phyloP scores from a whole-genome alignment of 2,113 vertebrate genomes.

The Prunella fulvescens region DNA sequence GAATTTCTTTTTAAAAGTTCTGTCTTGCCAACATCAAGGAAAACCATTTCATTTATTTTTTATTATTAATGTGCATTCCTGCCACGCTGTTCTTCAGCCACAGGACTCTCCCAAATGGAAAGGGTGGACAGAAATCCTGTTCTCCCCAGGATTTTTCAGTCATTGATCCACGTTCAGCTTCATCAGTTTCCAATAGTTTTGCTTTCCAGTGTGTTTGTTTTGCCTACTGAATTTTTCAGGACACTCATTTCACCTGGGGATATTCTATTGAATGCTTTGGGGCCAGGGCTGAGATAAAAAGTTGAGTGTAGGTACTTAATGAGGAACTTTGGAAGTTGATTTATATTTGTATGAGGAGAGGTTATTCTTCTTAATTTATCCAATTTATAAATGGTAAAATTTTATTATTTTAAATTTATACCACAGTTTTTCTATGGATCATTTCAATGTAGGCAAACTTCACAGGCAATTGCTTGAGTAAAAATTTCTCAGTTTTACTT shows the following conservation, averaged over 20 bases:
- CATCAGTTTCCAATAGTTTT: background rate
- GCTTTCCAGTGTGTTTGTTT: accelerated
- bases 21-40: background rate
- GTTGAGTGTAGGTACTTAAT: background rate
- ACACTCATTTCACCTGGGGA: background rate
- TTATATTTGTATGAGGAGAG: background rate
- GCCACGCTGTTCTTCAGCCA: background rate
- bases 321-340: background rate
- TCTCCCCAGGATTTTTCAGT: background rate
- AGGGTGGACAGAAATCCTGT: background rate
- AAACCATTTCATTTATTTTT: background rate
- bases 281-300: background rate
- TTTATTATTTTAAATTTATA: background rate
- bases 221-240: background rate
- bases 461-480: background rate
- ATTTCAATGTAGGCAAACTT: background rate
- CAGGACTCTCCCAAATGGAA: background rate
- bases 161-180: background rate
- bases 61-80: background rate
- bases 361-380: background rate
- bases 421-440: background rate
- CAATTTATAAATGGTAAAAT: accelerated
- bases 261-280: background rate
- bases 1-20: background rate
- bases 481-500: background rate